Base-by-base conservation (phyloP, 2,113 vertebrate species). In the Saccopteryx bilineata region DNA sequence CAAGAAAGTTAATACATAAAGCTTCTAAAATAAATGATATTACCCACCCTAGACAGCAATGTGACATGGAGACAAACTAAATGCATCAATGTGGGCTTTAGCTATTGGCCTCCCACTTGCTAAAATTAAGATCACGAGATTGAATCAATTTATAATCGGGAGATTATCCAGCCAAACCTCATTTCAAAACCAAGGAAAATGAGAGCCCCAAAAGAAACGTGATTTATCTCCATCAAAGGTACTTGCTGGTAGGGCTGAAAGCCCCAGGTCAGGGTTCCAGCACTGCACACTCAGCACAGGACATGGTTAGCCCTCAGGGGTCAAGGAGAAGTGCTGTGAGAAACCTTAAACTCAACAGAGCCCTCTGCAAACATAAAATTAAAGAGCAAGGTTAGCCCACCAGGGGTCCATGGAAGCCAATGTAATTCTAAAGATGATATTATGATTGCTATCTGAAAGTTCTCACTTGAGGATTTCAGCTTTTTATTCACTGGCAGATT, bases 131-230 rank as follows among this genome's bases (percentile, higher is more conserved):
- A 82, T 5, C 21, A 48, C 8, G 39, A 93, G 28, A 39, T 90
- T 93, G 90, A 71, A 50, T 75, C 24, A 66, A 68, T 87, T 82
- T 83, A 2, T 58, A 93, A 28, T 2, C 76, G 76, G 71, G 60
- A 76, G 52, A 89, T 83, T 28, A 76, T 61, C 2, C 7, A 60
- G 76, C 3, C 28, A 88, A 96, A 56, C 31, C 2, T 63, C 23
- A 80, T 75, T 93, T 83, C 9, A 80, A 97, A 96, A 61, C 58
- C 5, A 18, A 97, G 31, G 31, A 80, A 82, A 81, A 46, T 23
- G 66, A 78, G 46, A 92, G 80, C 12, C 33, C 10, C 9, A 81
- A 84, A 84, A 56, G 56, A 97, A 91, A 94, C 28, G 33, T 58
- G 78, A 87, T 33, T 61, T 3, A 12, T 13, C 24, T 9, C 13